Evolutionary conservation across 2,888 invertebrate genomes (phyloP).

Genomic region (Sarcophaga subvicina): DNA sequence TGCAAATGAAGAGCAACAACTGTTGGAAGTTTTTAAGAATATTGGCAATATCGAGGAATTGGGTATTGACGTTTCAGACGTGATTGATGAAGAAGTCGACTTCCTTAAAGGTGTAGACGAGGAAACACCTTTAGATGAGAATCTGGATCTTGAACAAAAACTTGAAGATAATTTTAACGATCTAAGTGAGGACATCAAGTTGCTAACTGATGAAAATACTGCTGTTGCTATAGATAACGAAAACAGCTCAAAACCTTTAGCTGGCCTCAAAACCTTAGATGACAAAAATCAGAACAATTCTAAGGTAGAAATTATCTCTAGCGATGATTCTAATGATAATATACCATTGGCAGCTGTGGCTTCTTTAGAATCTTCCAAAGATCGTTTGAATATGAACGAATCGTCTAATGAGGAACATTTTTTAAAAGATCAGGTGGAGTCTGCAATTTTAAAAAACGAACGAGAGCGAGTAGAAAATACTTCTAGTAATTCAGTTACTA

Average conservation of each 20-base stretch:
- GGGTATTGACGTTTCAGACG: slow-evolving; percentile 78
- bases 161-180: slow-evolving; percentile 57
- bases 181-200: slow-evolving; percentile 24
- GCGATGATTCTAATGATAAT: slow-evolving; percentile 80
- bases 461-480: slow-evolving; percentile 32
- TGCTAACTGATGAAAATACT: background rate
- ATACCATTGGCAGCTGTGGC: slow-evolving; percentile 78
- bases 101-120: slow-evolving; percentile 77
- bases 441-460: slow-evolving; percentile 63
- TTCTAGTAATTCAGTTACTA: slow-evolving; percentile 33
- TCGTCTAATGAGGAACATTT: slow-evolving; percentile 54
- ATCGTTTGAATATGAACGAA: slow-evolving; percentile 69
- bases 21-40: slow-evolving; percentile 80
- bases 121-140: slow-evolving; percentile 54
- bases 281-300: slow-evolving; percentile 14
- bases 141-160: slow-evolving; percentile 67
- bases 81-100: slow-evolving; percentile 79
- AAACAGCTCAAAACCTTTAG: background rate
- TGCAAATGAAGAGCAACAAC: slow-evolving; percentile 78
- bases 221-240: background rate
- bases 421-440: slow-evolving; percentile 70
- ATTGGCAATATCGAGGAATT: slow-evolving; percentile 81
- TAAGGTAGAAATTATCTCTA: slow-evolving; percentile 75
- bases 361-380: slow-evolving; percentile 75
- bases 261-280: background rate